Base-by-base conservation (phyloP, 2,888 invertebrate genomes). In the Scaptomyza flava region DNA sequence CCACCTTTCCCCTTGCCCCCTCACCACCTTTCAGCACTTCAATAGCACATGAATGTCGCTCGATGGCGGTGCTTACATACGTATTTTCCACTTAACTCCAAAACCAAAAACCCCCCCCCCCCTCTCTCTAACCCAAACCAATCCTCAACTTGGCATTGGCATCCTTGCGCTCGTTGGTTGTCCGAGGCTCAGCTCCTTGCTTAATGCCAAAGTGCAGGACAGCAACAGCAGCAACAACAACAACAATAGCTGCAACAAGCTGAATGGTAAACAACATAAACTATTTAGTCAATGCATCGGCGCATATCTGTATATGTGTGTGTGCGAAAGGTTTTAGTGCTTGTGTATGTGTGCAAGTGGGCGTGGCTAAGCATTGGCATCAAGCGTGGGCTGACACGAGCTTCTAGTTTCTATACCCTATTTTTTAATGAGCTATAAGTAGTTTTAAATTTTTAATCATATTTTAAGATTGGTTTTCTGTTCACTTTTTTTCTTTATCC, bases 231-330 rank as follows among this genome's bases (percentile, higher is more conserved):
- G 6, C 72, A 72, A 9, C 61, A 58, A 6, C 53, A 58, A 2
- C 67, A 47, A 2, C 48, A 47, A 27, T 77, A 52, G 43, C 36
- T 63, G 56, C 52, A 66, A 64, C 62, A 65, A 74, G 79, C 50
- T 74, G 75, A 33, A 64, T 75, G 77, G 87, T 79, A 87, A 82
- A 82, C 85, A 82, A 85, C 87, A 87, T 82, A 87, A 87, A 82
- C 83, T 87, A 82, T 87, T 81, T 85, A 85, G 73, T 82, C 70
- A 82, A 82, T 82, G 87, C 63, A 51, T 46, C 14, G 31, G 17
- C 36, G 14, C 43, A 38, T 31, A 17, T 27, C 45, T 45, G 33
- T 48, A 11, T 46, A 41, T 33, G 34, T 30, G 17, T 11, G 42
- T 42, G 41, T 60, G 34, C 12, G 41, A 17, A 41, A 17, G 41